Percentiles rank a stretch among this genome's conserved stretches.
Evolutionary conservation across 2,888 invertebrate genomes (phyloP).

Genomic region (Mesoligia furuncula): DNA sequence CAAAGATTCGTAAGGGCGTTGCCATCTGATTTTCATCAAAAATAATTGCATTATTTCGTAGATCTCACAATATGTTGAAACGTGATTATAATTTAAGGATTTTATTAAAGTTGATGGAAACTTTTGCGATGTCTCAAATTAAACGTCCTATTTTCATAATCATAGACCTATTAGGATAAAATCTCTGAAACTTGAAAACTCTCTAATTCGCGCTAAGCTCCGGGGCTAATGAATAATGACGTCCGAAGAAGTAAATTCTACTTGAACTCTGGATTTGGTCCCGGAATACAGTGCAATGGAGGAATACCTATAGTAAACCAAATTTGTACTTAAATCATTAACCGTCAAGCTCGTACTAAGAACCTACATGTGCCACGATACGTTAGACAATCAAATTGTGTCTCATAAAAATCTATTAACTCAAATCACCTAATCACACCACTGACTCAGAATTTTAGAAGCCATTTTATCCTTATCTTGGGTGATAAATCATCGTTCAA

Average conservation of each 20-base stretch:
- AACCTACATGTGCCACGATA: no score
- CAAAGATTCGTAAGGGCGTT: constrained; percentile 66
- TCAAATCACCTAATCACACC: neutral
- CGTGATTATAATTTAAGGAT: neutral
- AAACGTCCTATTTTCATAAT: constrained; percentile 12
- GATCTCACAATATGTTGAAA: neutral
- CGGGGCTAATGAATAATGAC: neutral
- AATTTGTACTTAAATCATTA: neutral
- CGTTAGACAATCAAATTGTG: no score
- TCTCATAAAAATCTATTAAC: neutral
- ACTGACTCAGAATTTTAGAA: neutral
- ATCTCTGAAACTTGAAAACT: neutral
- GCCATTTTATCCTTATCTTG: neutral
- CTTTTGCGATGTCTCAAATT: neutral
- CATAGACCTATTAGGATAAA: neutral
- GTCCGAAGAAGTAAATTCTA: neutral
- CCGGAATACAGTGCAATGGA: neutral
- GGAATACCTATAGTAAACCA: neutral
- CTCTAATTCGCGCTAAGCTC: neutral
- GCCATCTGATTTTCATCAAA: constrained; percentile 58
- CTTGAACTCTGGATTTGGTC: neutral
- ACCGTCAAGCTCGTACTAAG: no score
- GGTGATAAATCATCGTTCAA: no score
- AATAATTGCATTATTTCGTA: constrained; percentile 5
- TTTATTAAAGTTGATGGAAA: neutral